Evolutionary conservation across 2,113 vertebrate genomes (phyloP), one percentile per base, ranked within the genome.

Genomic region (Cariama cristata): DNA sequence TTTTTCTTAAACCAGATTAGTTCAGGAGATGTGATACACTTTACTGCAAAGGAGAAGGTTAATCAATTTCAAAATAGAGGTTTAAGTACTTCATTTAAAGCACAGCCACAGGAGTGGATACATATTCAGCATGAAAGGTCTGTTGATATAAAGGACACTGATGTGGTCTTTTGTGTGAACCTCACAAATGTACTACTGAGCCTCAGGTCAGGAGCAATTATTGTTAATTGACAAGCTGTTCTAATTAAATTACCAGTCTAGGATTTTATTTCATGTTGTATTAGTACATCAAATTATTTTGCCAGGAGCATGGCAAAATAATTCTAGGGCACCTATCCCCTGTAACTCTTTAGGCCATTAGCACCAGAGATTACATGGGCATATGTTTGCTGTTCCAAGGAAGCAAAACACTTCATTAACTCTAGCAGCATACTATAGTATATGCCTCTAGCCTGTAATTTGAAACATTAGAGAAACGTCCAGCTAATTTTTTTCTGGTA

Each of bases 161-260:
- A 62, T 88, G 71, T 22, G 62, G 63, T 94, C 47, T 52, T 83
- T 60, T 15, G 5, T 13, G 17, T 30, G 72, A 82, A 45, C 53
- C 27, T 63, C 58, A 49, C 35, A 49, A 93, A 90, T 9, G 7
- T n/a, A 30, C 44, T 88, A 27, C 9, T 33, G 64, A 94, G 93
- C 92, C 76, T 95, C 47, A 33, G 86, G 94, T 55, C 74, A 83
- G 64, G 53, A 94, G 74, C 44, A 66, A 75, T 44, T 86, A 75
- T 45, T 91, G 55, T 71, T 95, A 97, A 94, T 60, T 87, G 95
- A 90, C 91, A 95, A 44, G 75, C 62, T 89, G 79, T 74, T 93
- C 81, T 97, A 96, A 96, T 97, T 96, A 94, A 96, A 68, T 95
- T 95, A 92, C 86, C 32, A 82, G 74, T 76, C 64, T 56, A 68